phyloP scores from a whole-genome alignment of 2,797 vertebrate species.

The Xenopus petersii region DNA sequence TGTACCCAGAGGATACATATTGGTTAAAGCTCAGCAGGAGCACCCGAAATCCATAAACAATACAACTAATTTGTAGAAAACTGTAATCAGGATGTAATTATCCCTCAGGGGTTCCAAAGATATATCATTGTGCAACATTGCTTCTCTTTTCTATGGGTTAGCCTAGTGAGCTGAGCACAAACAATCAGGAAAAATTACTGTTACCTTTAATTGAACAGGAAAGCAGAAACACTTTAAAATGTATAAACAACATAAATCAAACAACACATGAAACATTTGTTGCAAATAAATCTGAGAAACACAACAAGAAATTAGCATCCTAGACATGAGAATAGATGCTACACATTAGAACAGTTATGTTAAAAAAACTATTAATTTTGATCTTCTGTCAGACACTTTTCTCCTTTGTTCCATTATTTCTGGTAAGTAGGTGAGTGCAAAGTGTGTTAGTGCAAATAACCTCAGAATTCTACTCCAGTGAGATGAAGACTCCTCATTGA shows the following conservation, averaged over 20 bases:
- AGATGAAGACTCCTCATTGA: no score
- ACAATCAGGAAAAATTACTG: neutral
- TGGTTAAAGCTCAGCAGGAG: neutral
- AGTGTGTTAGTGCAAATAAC: no score
- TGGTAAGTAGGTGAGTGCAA: no score
- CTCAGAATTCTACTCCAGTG: no score
- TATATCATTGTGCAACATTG: slow-evolving; percentile 23
- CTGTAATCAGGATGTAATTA: slow-evolving; percentile 18
- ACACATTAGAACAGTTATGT: no score
- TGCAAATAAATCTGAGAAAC: no score
- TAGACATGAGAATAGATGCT: no score
- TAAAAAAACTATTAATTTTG: no score
- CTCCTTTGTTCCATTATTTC: no score
- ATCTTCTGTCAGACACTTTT: no score
- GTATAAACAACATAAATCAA: neutral
- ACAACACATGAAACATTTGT: no score
- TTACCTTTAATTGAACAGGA: neutral
- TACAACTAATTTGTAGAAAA: slow-evolving; percentile 15
- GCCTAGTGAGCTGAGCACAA: slow-evolving; percentile 20
- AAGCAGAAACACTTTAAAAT: neutral
- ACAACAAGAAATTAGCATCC: no score
- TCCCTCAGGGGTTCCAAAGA: slow-evolving; percentile 7
- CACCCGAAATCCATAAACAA: slow-evolving; percentile 24
- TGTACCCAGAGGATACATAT: slow-evolving; percentile 11
- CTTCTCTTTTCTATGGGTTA: neutral